A percentile compares a stretch with the other conserved stretches of the same genome.
Evolutionary conservation across 2,888 invertebrate genomes (phyloP).

Genomic region (Epinotia brunnichana): DNA sequence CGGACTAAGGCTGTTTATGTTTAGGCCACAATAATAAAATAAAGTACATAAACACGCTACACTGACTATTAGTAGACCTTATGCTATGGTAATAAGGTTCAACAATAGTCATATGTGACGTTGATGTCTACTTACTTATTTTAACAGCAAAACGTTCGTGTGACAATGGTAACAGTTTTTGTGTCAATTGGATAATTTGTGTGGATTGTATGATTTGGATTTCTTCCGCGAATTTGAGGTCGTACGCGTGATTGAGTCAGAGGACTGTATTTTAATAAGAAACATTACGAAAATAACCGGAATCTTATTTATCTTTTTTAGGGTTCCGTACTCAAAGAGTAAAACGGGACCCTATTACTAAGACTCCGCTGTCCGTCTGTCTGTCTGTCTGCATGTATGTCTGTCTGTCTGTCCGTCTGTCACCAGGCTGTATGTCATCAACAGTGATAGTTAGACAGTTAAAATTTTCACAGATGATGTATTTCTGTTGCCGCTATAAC

Average conservation of each 20-base stretch:
- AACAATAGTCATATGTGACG: background rate
- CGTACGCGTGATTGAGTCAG: conserved; percentile 1
- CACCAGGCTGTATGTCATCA: too few species aligned
- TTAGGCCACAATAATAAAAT: conserved; percentile 31
- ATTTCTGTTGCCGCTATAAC: too few species aligned
- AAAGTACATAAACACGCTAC: background rate
- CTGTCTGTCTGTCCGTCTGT: too few species aligned
- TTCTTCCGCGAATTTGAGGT: conserved; percentile 36
- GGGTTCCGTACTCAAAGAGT: too few species aligned
- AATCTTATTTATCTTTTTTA: background rate
- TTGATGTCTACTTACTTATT: background rate
- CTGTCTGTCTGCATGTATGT: too few species aligned
- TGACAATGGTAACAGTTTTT: conserved; percentile 43
- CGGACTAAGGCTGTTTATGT: conserved; percentile 27
- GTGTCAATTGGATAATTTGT: conserved; percentile 41
- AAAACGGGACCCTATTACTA: too few species aligned
- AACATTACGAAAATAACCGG: too few species aligned
- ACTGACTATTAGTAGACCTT: background rate
- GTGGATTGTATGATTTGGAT: conserved; percentile 15
- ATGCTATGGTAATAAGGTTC: background rate
- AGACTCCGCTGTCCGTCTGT: too few species aligned
- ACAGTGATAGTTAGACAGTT: too few species aligned
- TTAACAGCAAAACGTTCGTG: conserved; percentile 15
- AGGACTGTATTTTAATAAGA: background rate
- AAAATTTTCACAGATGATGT: too few species aligned